Percentiles rank a stretch among this genome's conserved stretches.
Conservation (phyloP, 1,140 invertebrate genomes). For the Bombus cullumanus region DNA sequence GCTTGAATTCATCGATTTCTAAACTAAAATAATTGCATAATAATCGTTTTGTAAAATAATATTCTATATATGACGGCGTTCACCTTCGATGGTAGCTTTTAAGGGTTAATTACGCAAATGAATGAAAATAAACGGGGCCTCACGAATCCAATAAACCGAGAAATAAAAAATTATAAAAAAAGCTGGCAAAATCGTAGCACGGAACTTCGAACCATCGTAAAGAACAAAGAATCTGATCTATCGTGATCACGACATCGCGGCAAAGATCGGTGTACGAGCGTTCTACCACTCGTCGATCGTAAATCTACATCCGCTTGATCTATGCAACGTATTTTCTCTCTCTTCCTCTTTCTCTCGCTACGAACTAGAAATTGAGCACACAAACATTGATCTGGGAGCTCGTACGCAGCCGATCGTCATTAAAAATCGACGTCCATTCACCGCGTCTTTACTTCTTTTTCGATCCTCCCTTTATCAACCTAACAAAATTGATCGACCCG, state of each 20-base stretch:
- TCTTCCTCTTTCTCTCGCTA: slow-evolving; percentile 49
- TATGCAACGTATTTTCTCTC: slow-evolving; percentile 36
- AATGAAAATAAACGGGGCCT: too few species aligned
- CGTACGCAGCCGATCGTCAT: slow-evolving; percentile 34
- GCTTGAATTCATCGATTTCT: not conserved
- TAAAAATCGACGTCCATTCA: slow-evolving; percentile 25
- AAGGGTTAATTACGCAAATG: too few species aligned
- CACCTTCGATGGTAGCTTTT: too few species aligned
- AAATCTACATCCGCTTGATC: slow-evolving; percentile 34
- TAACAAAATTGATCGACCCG: not conserved
- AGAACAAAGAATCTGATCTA: not conserved
- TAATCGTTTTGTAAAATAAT: too few species aligned
- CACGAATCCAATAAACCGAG: too few species aligned
- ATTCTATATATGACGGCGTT: too few species aligned
- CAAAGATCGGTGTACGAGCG: not conserved
- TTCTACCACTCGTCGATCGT: slow-evolving; percentile 7
- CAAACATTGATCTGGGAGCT: slow-evolving; percentile 65
- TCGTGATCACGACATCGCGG: slow-evolving; percentile 36
- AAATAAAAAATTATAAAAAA: not conserved
- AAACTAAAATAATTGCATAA: not conserved
- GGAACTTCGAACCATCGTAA: not conserved
- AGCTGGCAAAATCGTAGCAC: not conserved
- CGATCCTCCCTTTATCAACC: not conserved
- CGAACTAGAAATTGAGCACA: slow-evolving; percentile 76
- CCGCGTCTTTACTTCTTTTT: slow-evolving; percentile 9